Evolutionary conservation across 1,140 invertebrate species (phyloP).

Genomic region (Drosophila serrata): DNA sequence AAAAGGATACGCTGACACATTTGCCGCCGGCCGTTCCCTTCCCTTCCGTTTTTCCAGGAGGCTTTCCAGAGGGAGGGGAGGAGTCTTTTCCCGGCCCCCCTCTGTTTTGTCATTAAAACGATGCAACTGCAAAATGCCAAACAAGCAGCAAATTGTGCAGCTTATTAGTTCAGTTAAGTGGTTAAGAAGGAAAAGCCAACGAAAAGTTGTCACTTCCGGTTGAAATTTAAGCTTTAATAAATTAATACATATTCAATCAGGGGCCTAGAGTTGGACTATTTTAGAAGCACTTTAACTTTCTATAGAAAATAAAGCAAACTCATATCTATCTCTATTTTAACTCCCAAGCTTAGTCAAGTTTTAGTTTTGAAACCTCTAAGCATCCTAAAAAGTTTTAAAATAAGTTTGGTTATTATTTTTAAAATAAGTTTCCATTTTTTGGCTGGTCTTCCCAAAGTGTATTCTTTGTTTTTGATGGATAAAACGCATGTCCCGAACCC

Average conservation of each 20-base stretch:
- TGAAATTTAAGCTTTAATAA: not conserved
- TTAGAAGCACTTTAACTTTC: not conserved
- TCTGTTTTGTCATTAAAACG: conserved; percentile 75
- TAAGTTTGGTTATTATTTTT: not conserved
- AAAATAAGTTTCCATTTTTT: not conserved
- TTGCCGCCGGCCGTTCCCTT: conserved; percentile 27
- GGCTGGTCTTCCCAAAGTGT: not conserved
- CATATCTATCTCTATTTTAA: no score
- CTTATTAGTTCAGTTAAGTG: conserved; percentile 68
- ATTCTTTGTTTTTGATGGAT: conserved; percentile 46
- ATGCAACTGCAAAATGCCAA: conserved; percentile 69
- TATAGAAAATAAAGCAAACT: no score
- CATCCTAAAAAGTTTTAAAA: not conserved
- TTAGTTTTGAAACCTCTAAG: no score
- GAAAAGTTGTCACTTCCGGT: conserved; percentile 18
- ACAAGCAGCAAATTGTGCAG: conserved; percentile 43
- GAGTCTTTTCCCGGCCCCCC: no score
- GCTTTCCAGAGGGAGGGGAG: not conserved
- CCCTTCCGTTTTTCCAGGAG: conserved; percentile 1
- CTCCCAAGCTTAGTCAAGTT: no score
- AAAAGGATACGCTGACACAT: conserved; percentile 64
- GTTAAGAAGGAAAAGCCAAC: conserved; percentile 8
- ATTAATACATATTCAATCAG: not conserved
- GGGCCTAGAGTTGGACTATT: not conserved
- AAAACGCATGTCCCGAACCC: conserved; percentile 27